Percentiles rank a stretch among this genome's conserved stretches.
These are phyloP conservation scores for Aspidiotus rigidus DNA, from an alignment of 2,888 invertebrate genomes.

Conservation along the genomic window DNA sequence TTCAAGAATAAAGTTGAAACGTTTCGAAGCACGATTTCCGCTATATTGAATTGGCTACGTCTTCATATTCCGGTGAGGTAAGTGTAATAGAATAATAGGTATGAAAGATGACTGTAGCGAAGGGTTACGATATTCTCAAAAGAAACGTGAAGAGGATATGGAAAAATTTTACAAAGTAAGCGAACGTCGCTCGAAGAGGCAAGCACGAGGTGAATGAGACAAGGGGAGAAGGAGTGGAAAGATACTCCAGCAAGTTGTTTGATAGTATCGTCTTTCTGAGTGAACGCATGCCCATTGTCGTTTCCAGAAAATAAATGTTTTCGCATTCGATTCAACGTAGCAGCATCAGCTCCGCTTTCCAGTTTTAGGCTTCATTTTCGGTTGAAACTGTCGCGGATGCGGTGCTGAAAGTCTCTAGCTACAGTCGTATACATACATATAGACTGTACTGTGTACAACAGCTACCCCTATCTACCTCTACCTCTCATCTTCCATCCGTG, in stretches of 20 bases:
- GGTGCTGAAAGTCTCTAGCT: no score
- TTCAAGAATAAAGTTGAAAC: conserved; percentile 8
- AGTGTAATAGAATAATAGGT: conserved; percentile 29
- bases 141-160: background rate
- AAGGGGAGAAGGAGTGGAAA: background rate
- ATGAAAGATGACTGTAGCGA: conserved; percentile 14
- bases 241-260: conserved; percentile 30
- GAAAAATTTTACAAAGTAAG: conserved; percentile 14
- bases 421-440: no score
- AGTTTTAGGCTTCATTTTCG: conserved; percentile 29
- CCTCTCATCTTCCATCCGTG: background rate
- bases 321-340: conserved; percentile 17
- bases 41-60: conserved; percentile 25
- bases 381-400: conserved; percentile 19
- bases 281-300: conserved; percentile 25
- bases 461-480: no score
- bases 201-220: background rate
- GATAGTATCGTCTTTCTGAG: conserved; percentile 22
- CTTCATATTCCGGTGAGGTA: conserved; percentile 26
- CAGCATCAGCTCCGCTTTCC: conserved; percentile 11
- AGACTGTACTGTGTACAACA: no score
- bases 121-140: no score
- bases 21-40: conserved; percentile 25
- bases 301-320: conserved; percentile 20
- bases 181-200: conserved; percentile 12